Percentiles rank a stretch among this genome's conserved stretches.
These are phyloP conservation scores for Sceloporus undulatus DNA, from an alignment of 2,113 vertebrate genomes.

Conservation along the genomic window DNA sequence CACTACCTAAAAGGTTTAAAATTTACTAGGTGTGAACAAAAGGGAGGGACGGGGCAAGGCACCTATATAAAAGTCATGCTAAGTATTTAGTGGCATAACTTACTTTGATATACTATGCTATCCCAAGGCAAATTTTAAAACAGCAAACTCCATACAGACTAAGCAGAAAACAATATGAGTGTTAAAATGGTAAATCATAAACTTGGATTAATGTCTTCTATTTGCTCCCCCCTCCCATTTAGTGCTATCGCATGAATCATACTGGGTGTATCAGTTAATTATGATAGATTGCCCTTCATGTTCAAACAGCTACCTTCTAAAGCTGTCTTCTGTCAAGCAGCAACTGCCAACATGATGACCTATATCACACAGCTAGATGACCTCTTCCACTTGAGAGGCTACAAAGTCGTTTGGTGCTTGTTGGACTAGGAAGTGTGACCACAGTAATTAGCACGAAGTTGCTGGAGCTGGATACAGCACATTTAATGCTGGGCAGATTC, in stretches of 20 bases:
- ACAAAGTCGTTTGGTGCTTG: slow-evolving; percentile 70
- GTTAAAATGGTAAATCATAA: background rate
- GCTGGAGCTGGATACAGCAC: slow-evolving; percentile 60
- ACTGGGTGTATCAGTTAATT: slow-evolving; percentile 79
- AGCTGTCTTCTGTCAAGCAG: slow-evolving; percentile 72
- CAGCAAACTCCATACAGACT: background rate
- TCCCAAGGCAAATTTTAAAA: no score
- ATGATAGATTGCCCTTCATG: slow-evolving; percentile 74
- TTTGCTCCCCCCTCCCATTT: slow-evolving; percentile 28
- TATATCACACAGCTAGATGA: slow-evolving; percentile 74
- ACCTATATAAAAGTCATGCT: background rate
- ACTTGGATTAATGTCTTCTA: slow-evolving; percentile 19
- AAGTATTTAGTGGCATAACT: background rate
- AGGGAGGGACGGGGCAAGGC: background rate
- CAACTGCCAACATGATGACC: slow-evolving; percentile 72
- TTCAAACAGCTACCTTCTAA: slow-evolving; percentile 78
- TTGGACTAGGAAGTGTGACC: slow-evolving; percentile 84
- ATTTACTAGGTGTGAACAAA: background rate
- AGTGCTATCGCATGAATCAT: slow-evolving; percentile 71
- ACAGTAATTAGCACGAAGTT: slow-evolving; percentile 80
- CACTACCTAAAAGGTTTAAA: background rate
- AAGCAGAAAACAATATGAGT: background rate
- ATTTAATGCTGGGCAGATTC: slow-evolving; percentile 58
- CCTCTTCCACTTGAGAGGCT: slow-evolving; percentile 76
- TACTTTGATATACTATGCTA: background rate